Evolutionary conservation across 1,140 invertebrate genomes (phyloP).

Genomic region (Druon quercuslanigerum): DNA sequence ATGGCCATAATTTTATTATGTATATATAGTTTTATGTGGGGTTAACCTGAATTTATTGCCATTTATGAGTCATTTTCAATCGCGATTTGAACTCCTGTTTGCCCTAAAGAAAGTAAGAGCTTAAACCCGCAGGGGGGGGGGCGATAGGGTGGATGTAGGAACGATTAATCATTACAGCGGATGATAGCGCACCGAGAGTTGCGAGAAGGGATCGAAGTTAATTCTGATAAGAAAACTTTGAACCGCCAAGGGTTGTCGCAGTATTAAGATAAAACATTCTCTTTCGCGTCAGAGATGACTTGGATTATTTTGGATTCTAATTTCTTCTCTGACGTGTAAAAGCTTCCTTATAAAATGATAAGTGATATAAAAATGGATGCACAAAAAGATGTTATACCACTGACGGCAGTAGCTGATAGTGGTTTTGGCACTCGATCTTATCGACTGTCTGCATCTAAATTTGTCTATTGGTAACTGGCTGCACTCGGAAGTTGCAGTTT

Average conservation of each 20-base stretch:
- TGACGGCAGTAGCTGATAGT: too few relatives aligned
- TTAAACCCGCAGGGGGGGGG: constrained; percentile 41
- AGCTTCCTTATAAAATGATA: constrained; percentile 10
- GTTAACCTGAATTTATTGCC: constrained; percentile 45
- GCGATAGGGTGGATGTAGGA: constrained; percentile 53
- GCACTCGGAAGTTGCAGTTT: too few relatives aligned
- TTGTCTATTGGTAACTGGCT: too few relatives aligned
- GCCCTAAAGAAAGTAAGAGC: constrained; percentile 26
- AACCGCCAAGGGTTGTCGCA: constrained; percentile 48
- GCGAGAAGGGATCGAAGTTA: constrained; percentile 60
- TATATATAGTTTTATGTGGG: constrained; percentile 37
- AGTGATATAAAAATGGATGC: background rate
- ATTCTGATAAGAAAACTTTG: constrained; percentile 59
- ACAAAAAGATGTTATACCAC: too few relatives aligned
- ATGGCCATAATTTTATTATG: too few relatives aligned
- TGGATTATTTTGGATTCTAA: constrained; percentile 37
- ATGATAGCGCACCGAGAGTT: constrained; percentile 45
- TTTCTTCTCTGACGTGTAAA: constrained; percentile 18
- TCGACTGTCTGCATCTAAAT: too few relatives aligned
- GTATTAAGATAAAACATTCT: constrained; percentile 65
- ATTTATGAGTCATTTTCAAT: constrained; percentile 35
- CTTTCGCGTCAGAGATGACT: constrained; percentile 59
- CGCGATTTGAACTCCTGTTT: constrained; percentile 4
- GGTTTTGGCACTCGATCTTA: too few relatives aligned
- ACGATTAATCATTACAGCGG: constrained; percentile 67